Base-by-base conservation (phyloP, 1,140 invertebrate genomes). In the Pseudomyrmex flavicornis region DNA sequence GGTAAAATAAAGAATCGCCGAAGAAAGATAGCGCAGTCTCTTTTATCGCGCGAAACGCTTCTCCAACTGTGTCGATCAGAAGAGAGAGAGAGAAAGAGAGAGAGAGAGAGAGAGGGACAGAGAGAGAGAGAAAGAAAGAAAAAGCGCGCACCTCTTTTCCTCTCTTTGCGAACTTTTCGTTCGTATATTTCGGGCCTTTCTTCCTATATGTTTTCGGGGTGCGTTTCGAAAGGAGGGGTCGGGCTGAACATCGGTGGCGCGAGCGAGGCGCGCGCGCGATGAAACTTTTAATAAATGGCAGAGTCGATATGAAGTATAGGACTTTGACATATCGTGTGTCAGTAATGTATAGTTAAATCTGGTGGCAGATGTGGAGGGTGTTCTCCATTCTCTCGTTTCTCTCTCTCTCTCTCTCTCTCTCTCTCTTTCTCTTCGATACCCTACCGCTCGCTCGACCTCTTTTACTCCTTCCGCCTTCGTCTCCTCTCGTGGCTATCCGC, bases 291-390 rank as follows among this genome's bases (percentile, higher is more conserved):
- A 94, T 94, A 94, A 94, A 94, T 94, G 94, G 94, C 93, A 87
- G 90, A 94, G 94, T 94, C 94, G 94, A 94, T 94, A 94, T 94
- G 93, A 94, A 94, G 93, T 94, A 94, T 94, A 94, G 93, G 93
- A 94, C 93, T 94, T 94, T 94, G 94, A 94, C 94, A 94, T 94
- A 94, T 94, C 94, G 93, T 93, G 93, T 94, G 94, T 94, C 94
- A 94, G 94, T 94, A 94, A 94, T 94, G 94, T 95, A 94, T 94
- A 94, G 94, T 95, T 94, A 94, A 94, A 94, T 94, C 93, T 94
- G 93, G 94, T 92, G 89, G 92, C 94, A 94, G 94, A 94, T 95
- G 93, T 93, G 93, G 91, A 92, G 83, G 83, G 90, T 90, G 87
- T 88, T 91, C 90, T 86, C 90, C 84, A 82, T 83, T 82, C 84